Conservation (phyloP, 2,888 invertebrate species). For the Argyresthia albistria region DNA sequence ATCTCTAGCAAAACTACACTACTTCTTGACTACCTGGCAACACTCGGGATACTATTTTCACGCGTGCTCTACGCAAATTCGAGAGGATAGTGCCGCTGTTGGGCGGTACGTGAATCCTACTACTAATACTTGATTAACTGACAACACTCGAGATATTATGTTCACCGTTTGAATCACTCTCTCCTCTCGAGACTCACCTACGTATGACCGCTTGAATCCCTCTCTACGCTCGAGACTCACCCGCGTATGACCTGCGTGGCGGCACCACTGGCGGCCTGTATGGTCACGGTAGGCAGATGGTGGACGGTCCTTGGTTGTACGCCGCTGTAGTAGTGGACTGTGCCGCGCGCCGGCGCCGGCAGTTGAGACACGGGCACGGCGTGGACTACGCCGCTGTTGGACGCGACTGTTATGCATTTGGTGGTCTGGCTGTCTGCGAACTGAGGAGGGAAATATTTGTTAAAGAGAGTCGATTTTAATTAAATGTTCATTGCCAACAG, state of each 20-base stretch:
- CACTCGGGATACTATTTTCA: no score
- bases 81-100: no score
- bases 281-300: constrained; percentile 50
- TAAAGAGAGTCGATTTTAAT: neutral
- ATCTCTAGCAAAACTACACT: no score
- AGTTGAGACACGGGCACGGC: constrained; percentile 59
- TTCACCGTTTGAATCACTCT: no score
- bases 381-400: constrained; percentile 59
- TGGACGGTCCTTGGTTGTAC: constrained; percentile 28
- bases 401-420: constrained; percentile 62
- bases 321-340: constrained; percentile 46
- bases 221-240: constrained; percentile 21
- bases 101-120: no score
- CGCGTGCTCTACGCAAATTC: no score
- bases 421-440: constrained; percentile 40
- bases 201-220: no score
- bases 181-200: no score
- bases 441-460: constrained; percentile 20
- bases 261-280: constrained; percentile 47
- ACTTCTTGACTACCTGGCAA: no score
- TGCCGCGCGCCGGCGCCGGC: constrained; percentile 44
- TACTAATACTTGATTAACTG: no score
- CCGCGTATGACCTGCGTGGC: constrained; percentile 53
- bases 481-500: neutral
- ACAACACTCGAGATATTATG: no score